Evolutionary conservation across 1,140 invertebrate genomes (phyloP).

Genomic region (Matsumurasca onukii): DNA sequence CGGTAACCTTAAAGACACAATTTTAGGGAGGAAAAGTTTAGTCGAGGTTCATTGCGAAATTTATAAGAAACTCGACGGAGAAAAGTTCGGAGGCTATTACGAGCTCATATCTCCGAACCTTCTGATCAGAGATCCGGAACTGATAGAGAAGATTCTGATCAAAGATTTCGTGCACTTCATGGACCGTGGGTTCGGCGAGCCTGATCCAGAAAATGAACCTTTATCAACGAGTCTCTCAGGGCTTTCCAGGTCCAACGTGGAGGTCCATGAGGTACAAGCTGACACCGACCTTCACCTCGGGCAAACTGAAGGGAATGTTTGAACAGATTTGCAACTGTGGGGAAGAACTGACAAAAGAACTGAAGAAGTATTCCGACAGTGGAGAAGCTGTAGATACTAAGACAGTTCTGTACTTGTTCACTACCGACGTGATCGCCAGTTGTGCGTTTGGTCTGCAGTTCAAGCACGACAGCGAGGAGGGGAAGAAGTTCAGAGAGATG

Average conservation of each 20-base stretch:
- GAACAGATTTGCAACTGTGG: slow-evolving; percentile 48
- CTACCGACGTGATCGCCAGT: slow-evolving; percentile 63
- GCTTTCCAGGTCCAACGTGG: slow-evolving; percentile 51
- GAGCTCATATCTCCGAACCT: slow-evolving; percentile 51
- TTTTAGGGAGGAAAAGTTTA: slow-evolving; percentile 41
- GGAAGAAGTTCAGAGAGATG: slow-evolving; percentile 53
- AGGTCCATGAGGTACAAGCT: slow-evolving; percentile 58
- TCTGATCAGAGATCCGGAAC: slow-evolving; percentile 52
- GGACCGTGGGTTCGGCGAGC: slow-evolving; percentile 51
- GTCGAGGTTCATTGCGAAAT: slow-evolving; percentile 46
- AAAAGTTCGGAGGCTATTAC: slow-evolving; percentile 51
- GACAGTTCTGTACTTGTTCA: slow-evolving; percentile 58
- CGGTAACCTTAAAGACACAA: slow-evolving; percentile 29
- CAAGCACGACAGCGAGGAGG: slow-evolving; percentile 54
- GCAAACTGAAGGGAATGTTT: slow-evolving; percentile 50
- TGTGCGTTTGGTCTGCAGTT: slow-evolving; percentile 63
- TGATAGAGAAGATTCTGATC: slow-evolving; percentile 52
- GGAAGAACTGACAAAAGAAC: slow-evolving; percentile 45
- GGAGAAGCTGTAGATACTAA: slow-evolving; percentile 51
- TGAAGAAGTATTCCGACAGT: slow-evolving; percentile 40
- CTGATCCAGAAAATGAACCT: slow-evolving; percentile 38
- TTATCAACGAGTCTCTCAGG: slow-evolving; percentile 39
- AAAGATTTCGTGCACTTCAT: slow-evolving; percentile 55
- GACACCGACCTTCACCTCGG: slow-evolving; percentile 60
- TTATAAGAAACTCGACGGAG: slow-evolving; percentile 49